Base-by-base conservation (phyloP, 2,888 invertebrate genomes). In the Stratiomys singularior region DNA sequence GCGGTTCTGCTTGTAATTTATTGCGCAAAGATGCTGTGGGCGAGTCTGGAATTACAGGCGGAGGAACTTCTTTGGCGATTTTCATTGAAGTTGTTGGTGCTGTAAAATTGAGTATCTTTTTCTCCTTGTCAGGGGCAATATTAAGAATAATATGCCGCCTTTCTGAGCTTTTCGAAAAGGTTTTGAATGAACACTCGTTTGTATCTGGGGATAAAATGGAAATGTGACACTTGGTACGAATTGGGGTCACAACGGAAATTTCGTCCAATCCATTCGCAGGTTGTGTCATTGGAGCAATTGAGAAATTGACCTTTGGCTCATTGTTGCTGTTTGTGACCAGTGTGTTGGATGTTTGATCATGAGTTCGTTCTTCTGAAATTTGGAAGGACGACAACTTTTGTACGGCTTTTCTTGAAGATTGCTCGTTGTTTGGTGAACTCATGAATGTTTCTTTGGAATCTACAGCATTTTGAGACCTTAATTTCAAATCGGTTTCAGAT, bases 401-500 rank as follows among this genome's bases (percentile, higher is more conserved):
- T 30, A 86, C 86, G 0, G 85, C 85, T 0, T 86, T 74, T 74
- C 23, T 58, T 7, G 74, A 58, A 23, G 58, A 30, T 3, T 44
- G 2, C 27, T 64, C 76, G n/a, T 27, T 25, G 13, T 5, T 28
- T 13, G 69, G 69, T 21, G 69, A 47, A 23, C 5, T 15, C 4
- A 46, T 0, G 3, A 15, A 37, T 5, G 30, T 66, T 13, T 74
- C 27, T 15, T 37, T 66, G 37, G 28, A 4, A 5, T 1, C 66
- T 76, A 82, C 83, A 77, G 82, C 83, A 63, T 85, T 83, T 77
- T 85, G 84, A 28, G 84, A 81, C 7, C 81, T 83, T 1, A 87
- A 77, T 77, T 87, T 87, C 0, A 87, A 82, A 81, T 87, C 86
- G 4, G 87, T 87, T 81, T 87, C 86, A 2, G 87, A 87, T 80